phyloP scores from a whole-genome alignment of 1,140 invertebrate species.

The Orius laevigatus region DNA sequence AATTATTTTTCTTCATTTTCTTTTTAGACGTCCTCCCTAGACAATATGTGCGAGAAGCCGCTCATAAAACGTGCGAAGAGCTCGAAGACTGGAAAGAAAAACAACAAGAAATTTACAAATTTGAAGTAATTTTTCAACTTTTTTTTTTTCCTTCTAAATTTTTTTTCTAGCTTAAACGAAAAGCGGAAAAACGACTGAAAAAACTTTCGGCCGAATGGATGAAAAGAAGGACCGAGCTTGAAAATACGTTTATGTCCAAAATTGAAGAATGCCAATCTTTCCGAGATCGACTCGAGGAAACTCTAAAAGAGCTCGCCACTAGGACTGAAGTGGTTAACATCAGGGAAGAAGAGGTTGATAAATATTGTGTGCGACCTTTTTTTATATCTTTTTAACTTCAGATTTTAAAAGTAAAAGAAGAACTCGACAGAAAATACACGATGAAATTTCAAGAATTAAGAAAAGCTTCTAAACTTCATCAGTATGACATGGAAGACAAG shows the following conservation, averaged over 20 bases:
- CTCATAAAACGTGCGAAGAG: constrained; percentile 33
- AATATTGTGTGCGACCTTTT: neutral
- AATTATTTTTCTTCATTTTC: neutral
- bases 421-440: constrained; percentile 14
- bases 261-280: constrained; percentile 12
- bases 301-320: constrained; percentile 6
- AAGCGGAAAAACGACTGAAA: constrained; percentile 28
- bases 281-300: constrained; percentile 1
- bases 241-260: constrained; percentile 18
- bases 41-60: constrained; percentile 20
- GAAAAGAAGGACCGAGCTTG: constrained; percentile 26
- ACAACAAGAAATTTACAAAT: constrained; percentile 31
- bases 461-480: constrained; percentile 15
- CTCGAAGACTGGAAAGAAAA: constrained; percentile 35
- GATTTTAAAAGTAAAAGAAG: constrained; percentile 12
- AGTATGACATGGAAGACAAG: constrained; percentile 13
- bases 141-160: neutral
- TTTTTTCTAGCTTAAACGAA: constrained; percentile 25
- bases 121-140: constrained; percentile 23
- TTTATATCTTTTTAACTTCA: constrained; percentile 3
- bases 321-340: constrained; percentile 4
- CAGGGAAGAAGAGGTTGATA: constrained; percentile 8
- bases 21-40: constrained; percentile 2
- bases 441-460: constrained; percentile 15
- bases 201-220: constrained; percentile 29